phyloP scores from a whole-genome alignment of 2,797 vertebrate genomes.

The Sebastolobus alascanus region DNA sequence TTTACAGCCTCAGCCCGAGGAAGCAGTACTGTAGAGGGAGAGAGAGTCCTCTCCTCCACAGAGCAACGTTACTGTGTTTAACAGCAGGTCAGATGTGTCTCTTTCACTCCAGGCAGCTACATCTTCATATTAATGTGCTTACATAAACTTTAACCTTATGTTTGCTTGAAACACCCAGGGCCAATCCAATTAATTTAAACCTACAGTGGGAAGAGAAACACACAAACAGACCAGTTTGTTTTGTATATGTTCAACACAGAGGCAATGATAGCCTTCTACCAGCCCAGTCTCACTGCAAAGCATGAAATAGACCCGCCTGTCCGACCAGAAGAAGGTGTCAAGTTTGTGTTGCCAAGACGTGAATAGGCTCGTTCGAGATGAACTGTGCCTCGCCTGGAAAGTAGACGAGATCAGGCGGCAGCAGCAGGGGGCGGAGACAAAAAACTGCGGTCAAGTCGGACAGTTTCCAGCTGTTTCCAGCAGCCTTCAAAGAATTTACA shows the following conservation, averaged over 20 bases:
- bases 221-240: background rate
- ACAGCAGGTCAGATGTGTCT: constrained; percentile 50
- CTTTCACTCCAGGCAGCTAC: constrained; percentile 33
- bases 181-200: constrained; percentile 40
- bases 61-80: constrained; percentile 11
- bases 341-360: no score
- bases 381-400: no score
- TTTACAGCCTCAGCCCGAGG: constrained; percentile 29
- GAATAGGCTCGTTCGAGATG: no score
- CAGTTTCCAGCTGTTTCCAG: no score
- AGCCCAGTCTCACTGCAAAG: no score
- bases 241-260: background rate
- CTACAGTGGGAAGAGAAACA: background rate
- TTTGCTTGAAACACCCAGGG: constrained; percentile 27
- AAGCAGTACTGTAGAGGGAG: background rate
- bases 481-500: no score
- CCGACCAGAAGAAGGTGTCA: no score
- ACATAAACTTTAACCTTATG: constrained; percentile 50
- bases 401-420: no score
- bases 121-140: constrained; percentile 51
- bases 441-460: no score
- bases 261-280: no score
- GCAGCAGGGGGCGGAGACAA: rapidly evolving
- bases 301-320: no score
- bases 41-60: constrained; percentile 12